These are phyloP conservation scores for Syritta pipiens DNA, from an alignment of 2,888 invertebrate genomes.

Conservation along the genomic window DNA sequence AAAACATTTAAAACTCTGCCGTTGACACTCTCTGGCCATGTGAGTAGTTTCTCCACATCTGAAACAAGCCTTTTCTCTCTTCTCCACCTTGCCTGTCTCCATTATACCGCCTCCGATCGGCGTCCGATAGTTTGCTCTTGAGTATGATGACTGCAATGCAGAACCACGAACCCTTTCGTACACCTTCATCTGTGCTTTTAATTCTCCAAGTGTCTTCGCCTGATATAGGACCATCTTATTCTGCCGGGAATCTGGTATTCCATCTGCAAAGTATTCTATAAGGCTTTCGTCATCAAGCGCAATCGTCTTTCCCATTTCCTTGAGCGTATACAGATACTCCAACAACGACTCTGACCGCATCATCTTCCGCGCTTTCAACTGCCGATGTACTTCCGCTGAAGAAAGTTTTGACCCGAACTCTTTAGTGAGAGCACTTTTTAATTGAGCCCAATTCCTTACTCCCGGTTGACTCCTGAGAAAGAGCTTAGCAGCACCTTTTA, in stretches of 20 bases:
- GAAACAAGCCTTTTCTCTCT: slow-evolving; percentile 3
- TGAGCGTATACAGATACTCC: slow-evolving; percentile 51
- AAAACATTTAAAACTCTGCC: background rate
- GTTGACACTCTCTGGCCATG: slow-evolving; percentile 3
- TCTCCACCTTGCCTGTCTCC: background rate
- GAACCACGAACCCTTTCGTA: background rate
- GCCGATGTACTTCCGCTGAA: slow-evolving; percentile 48
- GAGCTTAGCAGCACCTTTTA: slow-evolving; percentile 55
- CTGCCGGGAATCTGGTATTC: slow-evolving; percentile 13
- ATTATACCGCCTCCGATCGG: too few relatives aligned
- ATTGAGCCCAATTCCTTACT: background rate
- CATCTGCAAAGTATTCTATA: slow-evolving; percentile 14
- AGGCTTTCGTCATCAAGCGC: slow-evolving; percentile 11
- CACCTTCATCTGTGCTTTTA: slow-evolving; percentile 2
- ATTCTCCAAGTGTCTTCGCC: slow-evolving; percentile 6
- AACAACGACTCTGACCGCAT: slow-evolving; percentile 21
- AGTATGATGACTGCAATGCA: background rate
- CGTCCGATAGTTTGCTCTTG: background rate
- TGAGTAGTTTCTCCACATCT: slow-evolving; percentile 20
- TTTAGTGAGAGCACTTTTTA: background rate
- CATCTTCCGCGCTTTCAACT: slow-evolving; percentile 45
- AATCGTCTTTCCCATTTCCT: background rate
- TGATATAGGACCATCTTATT: slow-evolving; percentile 28
- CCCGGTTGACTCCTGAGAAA: slow-evolving; percentile 43
- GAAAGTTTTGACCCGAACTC: slow-evolving; percentile 2